Base-by-base conservation (phyloP, 2,113 vertebrate species). In the Zosterops hypoxanthus region DNA sequence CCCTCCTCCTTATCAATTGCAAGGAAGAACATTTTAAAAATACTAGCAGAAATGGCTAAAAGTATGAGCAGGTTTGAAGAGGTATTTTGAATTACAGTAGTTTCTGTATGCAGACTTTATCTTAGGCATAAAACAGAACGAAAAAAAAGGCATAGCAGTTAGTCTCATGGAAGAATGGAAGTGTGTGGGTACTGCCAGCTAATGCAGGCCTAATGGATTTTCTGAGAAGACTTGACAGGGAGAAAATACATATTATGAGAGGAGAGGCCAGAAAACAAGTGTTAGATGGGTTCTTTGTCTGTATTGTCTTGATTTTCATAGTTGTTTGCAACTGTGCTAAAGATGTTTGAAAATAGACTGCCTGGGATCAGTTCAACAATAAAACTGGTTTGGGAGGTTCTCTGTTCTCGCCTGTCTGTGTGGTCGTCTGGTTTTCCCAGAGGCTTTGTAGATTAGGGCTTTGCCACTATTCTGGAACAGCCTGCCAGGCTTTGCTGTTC, bases 311-410 rank as follows among this genome's bases (percentile, higher is more conserved):
- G n/a, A 44, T 94, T 94, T 94, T 49, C 26, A 8, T 59, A 77
- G 42, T 44, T 89, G 24, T 63, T 88, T 90, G 50, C 63, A 93
- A 68, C 26, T 46, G 41, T 24, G 23, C 71, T 80, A 26, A 59
- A 76, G 42, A 80, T 33, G 5, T 70, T 90, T 80, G 50, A 63
- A 72, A 91, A 81, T 56, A 69, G 16, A 8, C 77, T 83, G 65
- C 34, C 33, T 94, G 68, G 11, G 19, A 41, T 93, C 47, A 52
- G 34, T 90, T 88, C 25, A 71, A 25, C 41, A 87, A 56, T 79
- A 69, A 91, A 92, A 91, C 95, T 96, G 72, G 84, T 95, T 90
- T 14, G 83, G 84, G 94, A 84, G 57, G 76, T 92, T 92, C 20
- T 57, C 6, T 41, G 60, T 78, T 95, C 87, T 84, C 0, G 12